phyloP scores from a whole-genome alignment of 2,888 invertebrate species.

The Caenorhabditis sp. region DNA sequence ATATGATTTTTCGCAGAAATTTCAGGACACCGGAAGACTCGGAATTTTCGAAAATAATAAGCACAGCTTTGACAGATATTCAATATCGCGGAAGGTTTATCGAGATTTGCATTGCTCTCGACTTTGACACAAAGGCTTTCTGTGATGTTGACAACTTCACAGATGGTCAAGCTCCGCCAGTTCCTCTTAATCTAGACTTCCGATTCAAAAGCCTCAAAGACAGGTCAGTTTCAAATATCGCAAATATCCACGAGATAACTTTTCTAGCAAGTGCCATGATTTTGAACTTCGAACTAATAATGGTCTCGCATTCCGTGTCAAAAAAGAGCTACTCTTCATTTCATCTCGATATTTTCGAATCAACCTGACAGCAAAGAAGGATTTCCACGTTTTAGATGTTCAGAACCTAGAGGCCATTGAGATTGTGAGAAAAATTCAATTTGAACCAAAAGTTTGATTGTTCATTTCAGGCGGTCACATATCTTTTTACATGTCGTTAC shows the following conservation, averaged over 20 bases:
- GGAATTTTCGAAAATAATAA: background rate
- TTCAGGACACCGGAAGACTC: background rate
- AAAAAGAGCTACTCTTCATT: background rate
- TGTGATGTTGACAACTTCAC: background rate
- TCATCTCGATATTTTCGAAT: background rate
- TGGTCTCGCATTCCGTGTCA: background rate
- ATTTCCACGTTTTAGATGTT: background rate
- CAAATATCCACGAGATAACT: background rate
- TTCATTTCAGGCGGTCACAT: background rate
- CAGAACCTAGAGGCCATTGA: background rate
- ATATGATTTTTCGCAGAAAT: background rate
- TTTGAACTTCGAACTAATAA: background rate
- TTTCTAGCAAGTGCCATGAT: background rate
- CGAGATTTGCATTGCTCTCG: background rate
- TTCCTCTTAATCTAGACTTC: constrained; percentile 1
- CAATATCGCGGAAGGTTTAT: background rate
- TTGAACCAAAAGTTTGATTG: background rate
- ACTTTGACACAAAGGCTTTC: background rate
- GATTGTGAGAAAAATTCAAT: background rate
- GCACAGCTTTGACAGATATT: background rate
- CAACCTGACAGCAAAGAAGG: background rate
- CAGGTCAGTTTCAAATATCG: background rate
- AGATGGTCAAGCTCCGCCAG: background rate
- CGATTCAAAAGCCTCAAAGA: background rate
- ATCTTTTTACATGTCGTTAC: background rate